Percentiles rank a stretch among this genome's conserved stretches.
These are phyloP conservation scores for Nymphalis c-album DNA, from an alignment of 2,888 invertebrate species.

Conservation along the genomic window DNA sequence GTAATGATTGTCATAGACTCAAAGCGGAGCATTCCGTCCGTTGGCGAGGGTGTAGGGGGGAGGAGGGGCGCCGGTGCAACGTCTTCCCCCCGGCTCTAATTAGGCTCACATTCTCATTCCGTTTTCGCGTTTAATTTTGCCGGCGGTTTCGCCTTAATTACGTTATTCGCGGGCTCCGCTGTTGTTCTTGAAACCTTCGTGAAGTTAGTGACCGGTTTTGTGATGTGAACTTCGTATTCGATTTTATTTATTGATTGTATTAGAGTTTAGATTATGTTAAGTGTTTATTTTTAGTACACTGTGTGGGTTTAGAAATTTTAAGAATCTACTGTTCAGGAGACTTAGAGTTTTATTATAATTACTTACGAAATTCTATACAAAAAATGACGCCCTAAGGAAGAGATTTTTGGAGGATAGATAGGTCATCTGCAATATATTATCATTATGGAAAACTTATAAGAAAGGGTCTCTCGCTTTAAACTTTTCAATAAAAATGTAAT, in stretches of 20 bases:
- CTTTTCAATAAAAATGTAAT: too few relatives aligned
- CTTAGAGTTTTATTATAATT: too few relatives aligned
- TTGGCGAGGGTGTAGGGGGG: slow-evolving; percentile 24
- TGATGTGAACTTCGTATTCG: slow-evolving; percentile 11
- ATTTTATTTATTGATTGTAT: slow-evolving; percentile 3
- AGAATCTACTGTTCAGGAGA: too few relatives aligned
- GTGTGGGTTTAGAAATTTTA: too few relatives aligned
- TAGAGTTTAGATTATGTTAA: background rate
- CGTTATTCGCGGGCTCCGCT: slow-evolving; percentile 73
- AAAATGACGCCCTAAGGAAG: too few relatives aligned
- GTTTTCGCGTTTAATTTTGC: slow-evolving; percentile 83
- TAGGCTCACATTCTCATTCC: slow-evolving; percentile 83
- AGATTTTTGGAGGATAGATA: too few relatives aligned
- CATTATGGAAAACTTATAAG: too few relatives aligned
- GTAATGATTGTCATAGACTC: slow-evolving; percentile 34
- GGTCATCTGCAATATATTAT: too few relatives aligned
- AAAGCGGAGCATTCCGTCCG: slow-evolving; percentile 31
- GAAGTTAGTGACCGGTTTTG: slow-evolving; percentile 58
- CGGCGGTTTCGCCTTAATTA: slow-evolving; percentile 82
- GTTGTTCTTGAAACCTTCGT: slow-evolving; percentile 52
- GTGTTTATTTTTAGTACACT: background rate
- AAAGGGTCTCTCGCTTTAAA: too few relatives aligned
- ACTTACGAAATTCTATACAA: too few relatives aligned
- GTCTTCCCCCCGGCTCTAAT: slow-evolving; percentile 73
- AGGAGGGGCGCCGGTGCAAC: slow-evolving; percentile 48